Evolutionary conservation across 2,797 vertebrate species (phyloP).

Genomic region (Sebastes oblongus): DNA sequence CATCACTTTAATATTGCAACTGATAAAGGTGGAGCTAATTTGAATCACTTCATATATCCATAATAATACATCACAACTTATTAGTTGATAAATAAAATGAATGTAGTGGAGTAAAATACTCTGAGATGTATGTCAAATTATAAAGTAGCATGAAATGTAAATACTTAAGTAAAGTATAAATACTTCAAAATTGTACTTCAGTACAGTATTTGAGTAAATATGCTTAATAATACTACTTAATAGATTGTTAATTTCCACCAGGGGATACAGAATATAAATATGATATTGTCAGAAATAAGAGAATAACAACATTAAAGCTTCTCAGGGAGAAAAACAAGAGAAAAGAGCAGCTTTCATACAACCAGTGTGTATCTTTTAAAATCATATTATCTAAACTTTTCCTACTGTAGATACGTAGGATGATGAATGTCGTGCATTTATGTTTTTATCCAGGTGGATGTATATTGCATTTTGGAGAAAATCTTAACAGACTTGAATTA

Average conservation of each 20-base stretch:
- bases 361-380: too few species aligned
- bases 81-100: neutral
- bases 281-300: neutral
- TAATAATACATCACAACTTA: neutral
- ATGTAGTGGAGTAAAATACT: neutral
- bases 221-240: too few species aligned
- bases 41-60: neutral
- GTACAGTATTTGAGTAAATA: too few species aligned
- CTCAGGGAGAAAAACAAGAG: too few species aligned
- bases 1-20: neutral
- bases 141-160: neutral
- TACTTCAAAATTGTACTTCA: too few species aligned
- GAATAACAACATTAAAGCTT: neutral
- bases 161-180: neutral
- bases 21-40: neutral
- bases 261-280: too few species aligned
- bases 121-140: neutral
- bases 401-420: too few species aligned
- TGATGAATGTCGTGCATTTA: neutral
- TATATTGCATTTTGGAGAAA: neutral
- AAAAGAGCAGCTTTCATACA: too few species aligned
- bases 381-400: too few species aligned
- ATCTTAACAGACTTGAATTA: neutral
- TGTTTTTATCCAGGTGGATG: neutral
- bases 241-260: too few species aligned